A percentile compares a stretch with the other conserved stretches of the same genome.
phyloP scores from a whole-genome alignment of 2,888 invertebrate genomes.

The Podabrus alpinus region DNA sequence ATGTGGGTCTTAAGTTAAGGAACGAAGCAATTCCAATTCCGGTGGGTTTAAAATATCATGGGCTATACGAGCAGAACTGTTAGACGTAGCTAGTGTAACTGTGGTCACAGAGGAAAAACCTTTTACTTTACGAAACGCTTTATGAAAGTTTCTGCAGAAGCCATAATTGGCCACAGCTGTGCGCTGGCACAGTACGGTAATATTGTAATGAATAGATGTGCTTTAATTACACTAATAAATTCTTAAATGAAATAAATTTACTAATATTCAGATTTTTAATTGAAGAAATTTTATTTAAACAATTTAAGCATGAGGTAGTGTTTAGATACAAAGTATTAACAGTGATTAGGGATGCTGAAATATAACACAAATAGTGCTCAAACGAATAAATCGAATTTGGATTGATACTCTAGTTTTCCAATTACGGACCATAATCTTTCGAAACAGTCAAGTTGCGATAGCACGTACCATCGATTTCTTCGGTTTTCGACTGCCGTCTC shows the following conservation, averaged over 20 bases:
- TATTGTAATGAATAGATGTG: neutral
- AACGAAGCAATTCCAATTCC: neutral
- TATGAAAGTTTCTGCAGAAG: neutral
- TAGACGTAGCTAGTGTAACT: no score
- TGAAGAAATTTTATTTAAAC: neutral
- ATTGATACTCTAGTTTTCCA: slow-evolving; percentile 26
- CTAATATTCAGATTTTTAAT: neutral
- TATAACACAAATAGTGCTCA: slow-evolving; percentile 13
- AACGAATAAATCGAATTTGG: slow-evolving; percentile 24
- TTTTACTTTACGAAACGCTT: neutral
- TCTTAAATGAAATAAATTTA: neutral
- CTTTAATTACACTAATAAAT: neutral
- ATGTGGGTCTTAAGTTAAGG: neutral
- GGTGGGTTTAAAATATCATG: neutral
- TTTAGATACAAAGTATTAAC: neutral
- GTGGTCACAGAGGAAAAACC: neutral
- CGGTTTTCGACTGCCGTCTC: slow-evolving; percentile 18
- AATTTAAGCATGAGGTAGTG: neutral
- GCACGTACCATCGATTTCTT: slow-evolving; percentile 25
- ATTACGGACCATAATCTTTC: slow-evolving; percentile 22
- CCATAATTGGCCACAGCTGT: neutral
- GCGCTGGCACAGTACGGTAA: neutral
- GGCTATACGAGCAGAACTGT: neutral
- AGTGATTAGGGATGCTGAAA: slow-evolving; percentile 10
- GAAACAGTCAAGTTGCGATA: slow-evolving; percentile 21